Conservation (phyloP, 23 tunicate genomes). For the Pegea sp. region DNA sequence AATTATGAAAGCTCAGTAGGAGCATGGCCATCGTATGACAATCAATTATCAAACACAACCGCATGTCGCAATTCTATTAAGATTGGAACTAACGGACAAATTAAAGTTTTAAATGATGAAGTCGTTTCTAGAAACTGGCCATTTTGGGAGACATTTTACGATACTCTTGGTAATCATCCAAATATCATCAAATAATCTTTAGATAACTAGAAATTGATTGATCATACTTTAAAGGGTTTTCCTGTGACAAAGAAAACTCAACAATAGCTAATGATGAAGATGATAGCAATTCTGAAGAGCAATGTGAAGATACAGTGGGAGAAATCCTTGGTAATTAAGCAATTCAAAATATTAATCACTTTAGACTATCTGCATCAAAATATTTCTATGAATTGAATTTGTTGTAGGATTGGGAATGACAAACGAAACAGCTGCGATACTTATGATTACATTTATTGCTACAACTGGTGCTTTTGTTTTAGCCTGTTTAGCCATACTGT, state of each 20-base stretch:
- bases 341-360: neutral
- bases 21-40: too few species aligned
- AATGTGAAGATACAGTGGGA: slow-evolving; percentile 2
- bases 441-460: slow-evolving; percentile 30
- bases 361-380: too few species aligned
- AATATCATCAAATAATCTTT: neutral
- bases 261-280: neutral
- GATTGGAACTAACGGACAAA: neutral
- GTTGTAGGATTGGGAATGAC: slow-evolving; percentile 22
- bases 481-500: slow-evolving; percentile 1
- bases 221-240: neutral
- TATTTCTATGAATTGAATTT: too few species aligned
- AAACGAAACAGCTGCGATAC: slow-evolving; percentile 45
- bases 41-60: too few species aligned
- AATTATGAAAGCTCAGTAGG: too few species aligned
- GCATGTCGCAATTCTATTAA: neutral
- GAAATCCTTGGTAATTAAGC: slow-evolving; percentile 4
- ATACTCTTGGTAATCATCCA: neutral
- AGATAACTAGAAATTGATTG: neutral
- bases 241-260: neutral
- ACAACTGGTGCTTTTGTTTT: slow-evolving; percentile 20
- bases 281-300: neutral
- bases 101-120: neutral
- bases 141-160: neutral
- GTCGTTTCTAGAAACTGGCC: neutral